phyloP scores from a whole-genome alignment of 1,140 invertebrate genomes.

The Drosophila mauritiana region DNA sequence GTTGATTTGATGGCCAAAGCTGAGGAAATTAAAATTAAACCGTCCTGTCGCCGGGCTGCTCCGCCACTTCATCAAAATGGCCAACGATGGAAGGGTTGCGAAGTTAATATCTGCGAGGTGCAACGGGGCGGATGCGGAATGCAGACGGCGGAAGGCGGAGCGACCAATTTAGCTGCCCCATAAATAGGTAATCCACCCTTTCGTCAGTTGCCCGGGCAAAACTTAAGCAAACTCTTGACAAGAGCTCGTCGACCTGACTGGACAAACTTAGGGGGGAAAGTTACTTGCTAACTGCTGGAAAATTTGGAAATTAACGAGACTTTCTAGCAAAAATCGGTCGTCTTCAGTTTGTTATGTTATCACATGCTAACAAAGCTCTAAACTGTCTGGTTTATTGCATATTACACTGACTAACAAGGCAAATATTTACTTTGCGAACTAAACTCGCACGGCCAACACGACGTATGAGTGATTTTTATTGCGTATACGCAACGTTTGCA shows the following conservation, averaged over 20 bases:
- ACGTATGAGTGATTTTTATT: conserved; percentile 55
- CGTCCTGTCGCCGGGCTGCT: conserved; percentile 1
- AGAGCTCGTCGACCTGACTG: conserved; percentile 12
- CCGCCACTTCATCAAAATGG: conserved; percentile 2
- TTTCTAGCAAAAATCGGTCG: background rate
- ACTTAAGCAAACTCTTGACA: conserved; percentile 11
- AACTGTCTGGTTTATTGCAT: no score
- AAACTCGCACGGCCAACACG: conserved; percentile 3
- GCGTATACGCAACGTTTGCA: conserved; percentile 37
- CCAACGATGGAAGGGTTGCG: background rate
- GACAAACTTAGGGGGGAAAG: conserved; percentile 1
- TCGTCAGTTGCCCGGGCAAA: background rate
- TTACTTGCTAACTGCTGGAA: background rate
- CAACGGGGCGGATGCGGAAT: conserved; percentile 17
- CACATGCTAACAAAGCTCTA: no score
- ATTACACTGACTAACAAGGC: background rate
- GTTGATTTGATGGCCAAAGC: conserved; percentile 26
- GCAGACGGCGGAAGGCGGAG: background rate
- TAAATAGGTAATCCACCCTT: conserved; percentile 18
- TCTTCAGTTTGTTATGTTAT: background rate
- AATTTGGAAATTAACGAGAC: conserved; percentile 2
- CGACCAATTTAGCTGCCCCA: conserved; percentile 6
- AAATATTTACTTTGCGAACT: conserved; percentile 4
- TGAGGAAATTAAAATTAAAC: conserved; percentile 21
- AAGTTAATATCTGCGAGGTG: conserved; percentile 17